A percentile compares a stretch with the other conserved stretches of the same genome.
Conservation (phyloP, 2,888 invertebrate genomes). For the Spilarctia lutea region DNA sequence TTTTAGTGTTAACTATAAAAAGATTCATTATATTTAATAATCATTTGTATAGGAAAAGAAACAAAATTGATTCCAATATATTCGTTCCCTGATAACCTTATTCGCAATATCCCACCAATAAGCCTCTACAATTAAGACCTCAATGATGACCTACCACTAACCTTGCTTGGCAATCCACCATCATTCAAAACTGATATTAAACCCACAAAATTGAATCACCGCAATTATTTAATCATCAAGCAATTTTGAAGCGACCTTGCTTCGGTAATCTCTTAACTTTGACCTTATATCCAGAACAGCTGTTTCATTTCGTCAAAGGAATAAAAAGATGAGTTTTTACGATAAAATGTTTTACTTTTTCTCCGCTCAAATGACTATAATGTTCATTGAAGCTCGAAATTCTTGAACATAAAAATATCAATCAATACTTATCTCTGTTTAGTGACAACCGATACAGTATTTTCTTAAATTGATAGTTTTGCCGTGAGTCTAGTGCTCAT, state of each 20-base stretch:
- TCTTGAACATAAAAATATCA: constrained; percentile 10
- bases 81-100: too few relatives aligned
- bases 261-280: not conserved
- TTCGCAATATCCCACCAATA: not conserved
- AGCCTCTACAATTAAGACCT: not conserved
- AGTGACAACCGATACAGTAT: not conserved
- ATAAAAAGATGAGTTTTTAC: constrained; percentile 5
- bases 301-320: constrained; percentile 5
- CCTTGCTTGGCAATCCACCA: not conserved
- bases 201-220: not conserved
- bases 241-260: not conserved
- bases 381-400: constrained; percentile 14
- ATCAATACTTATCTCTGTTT: not conserved
- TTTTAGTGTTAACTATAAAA: too few relatives aligned
- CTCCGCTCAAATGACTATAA: not conserved
- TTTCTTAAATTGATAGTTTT: too few relatives aligned
- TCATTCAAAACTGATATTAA: not conserved
- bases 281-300: not conserved
- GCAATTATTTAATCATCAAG: not conserved
- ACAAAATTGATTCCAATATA: not conserved
- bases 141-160: not conserved
- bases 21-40: too few relatives aligned
- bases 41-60: too few relatives aligned
- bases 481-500: too few relatives aligned
- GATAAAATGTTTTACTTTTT: not conserved